phyloP scores from a whole-genome alignment of 2,797 vertebrate species.

The Staurois parvus region DNA sequence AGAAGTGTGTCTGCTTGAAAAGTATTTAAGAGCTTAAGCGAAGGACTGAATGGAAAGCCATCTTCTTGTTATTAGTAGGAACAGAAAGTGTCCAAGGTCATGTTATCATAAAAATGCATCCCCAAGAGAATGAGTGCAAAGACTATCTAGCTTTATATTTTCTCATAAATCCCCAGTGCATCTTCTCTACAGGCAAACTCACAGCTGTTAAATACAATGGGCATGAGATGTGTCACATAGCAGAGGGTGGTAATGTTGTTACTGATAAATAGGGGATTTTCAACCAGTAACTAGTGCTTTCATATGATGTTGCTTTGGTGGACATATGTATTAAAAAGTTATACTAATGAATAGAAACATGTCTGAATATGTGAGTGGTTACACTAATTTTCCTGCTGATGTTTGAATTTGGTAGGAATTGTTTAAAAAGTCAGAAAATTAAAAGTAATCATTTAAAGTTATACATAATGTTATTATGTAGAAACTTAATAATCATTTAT shows the following conservation, averaged over 20 bases:
- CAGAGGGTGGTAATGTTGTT: conserved; percentile 11
- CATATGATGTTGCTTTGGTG: too few species aligned
- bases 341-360: too few species aligned
- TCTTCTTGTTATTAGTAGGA: conserved; percentile 20
- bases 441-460: too few species aligned
- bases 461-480: too few species aligned
- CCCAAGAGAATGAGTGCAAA: conserved; percentile 13
- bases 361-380: too few species aligned
- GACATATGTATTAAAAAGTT: too few species aligned
- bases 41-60: conserved; percentile 21
- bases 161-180: conserved; percentile 1
- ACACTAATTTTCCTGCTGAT: too few species aligned
- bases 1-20: not conserved
- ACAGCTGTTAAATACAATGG: conserved; percentile 9
- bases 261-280: not conserved
- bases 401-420: too few species aligned
- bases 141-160: not conserved
- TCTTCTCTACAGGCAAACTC: conserved; percentile 13
- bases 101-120: conserved; percentile 32
- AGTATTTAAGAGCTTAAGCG: conserved; percentile 36
- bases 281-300: too few species aligned
- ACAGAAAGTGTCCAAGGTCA: conserved; percentile 41
- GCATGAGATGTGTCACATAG: conserved; percentile 28
- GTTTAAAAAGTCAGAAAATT: too few species aligned
- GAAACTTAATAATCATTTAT: too few species aligned